These are phyloP conservation scores for Stratiolaelaps scimitus DNA, from an alignment of 1,140 invertebrate species.

Conservation along the genomic window DNA sequence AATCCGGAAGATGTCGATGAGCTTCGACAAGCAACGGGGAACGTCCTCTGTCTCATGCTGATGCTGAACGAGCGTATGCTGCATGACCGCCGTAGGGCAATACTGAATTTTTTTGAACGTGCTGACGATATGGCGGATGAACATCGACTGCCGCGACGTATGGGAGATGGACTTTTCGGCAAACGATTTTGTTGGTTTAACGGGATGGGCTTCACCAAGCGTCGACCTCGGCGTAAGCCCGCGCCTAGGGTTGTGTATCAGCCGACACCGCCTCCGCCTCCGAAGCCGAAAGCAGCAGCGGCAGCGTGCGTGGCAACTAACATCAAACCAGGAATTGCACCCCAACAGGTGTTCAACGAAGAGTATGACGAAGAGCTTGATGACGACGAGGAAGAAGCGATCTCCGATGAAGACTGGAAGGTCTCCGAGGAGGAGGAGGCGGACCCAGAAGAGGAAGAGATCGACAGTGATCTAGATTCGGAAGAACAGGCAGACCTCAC, in stretches of 20 bases:
- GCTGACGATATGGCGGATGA: conserved; percentile 9
- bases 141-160: conserved; percentile 1
- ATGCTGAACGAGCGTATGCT: conserved; percentile 11
- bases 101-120: conserved; percentile 18
- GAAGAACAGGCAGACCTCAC: conserved; percentile 5
- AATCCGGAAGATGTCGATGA: conserved; percentile 9
- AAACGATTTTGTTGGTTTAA: conserved; percentile 17
- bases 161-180: conserved; percentile 10
- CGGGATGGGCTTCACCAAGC: conserved; percentile 18
- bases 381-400: conserved; percentile 15
- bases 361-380: conserved; percentile 14
- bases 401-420: conserved; percentile 25
- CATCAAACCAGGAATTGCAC: not conserved
- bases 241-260: not conserved
- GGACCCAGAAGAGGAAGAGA: conserved; percentile 17
- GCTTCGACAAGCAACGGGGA: not conserved
- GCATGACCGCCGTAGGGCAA: conserved; percentile 1
- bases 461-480: conserved; percentile 9
- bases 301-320: too few relatives aligned
- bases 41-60: not conserved
- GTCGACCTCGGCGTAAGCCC: conserved; percentile 5
- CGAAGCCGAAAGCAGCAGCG: too few relatives aligned
- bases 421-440: conserved; percentile 17
- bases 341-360: not conserved
- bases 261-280: not conserved